phyloP scores from a whole-genome alignment of 2,888 invertebrate species.

The Dioctria linearis region DNA sequence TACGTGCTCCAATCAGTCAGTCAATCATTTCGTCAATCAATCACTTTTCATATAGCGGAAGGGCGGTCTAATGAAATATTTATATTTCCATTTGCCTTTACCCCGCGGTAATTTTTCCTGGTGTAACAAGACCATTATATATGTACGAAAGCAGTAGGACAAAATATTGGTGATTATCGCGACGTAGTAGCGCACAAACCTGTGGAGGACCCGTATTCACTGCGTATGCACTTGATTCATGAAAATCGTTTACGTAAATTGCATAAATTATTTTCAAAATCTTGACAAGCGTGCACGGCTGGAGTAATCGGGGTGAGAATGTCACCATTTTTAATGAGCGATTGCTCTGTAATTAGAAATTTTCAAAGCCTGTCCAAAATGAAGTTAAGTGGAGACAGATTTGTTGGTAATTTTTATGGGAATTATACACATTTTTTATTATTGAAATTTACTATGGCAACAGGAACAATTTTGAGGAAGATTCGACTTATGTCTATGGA shows the following conservation, averaged over 20 bases:
- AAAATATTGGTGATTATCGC: neutral
- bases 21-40: constrained; percentile 51
- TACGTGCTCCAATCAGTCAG: constrained; percentile 48
- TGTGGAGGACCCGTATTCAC: neutral
- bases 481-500: too few species aligned
- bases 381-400: constrained; percentile 5
- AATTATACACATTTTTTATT: too few species aligned
- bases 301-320: neutral
- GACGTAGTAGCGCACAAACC: neutral
- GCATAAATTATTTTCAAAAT: constrained; percentile 17
- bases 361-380: neutral
- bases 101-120: neutral
- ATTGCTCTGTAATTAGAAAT: constrained; percentile 1
- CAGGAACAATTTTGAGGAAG: too few species aligned
- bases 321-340: neutral
- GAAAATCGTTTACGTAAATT: constrained; percentile 33
- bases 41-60: constrained; percentile 17
- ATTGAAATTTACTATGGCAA: too few species aligned
- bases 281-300: neutral
- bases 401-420: too few species aligned
- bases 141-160: too few species aligned
- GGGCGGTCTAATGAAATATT: constrained; percentile 40
- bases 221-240: constrained; percentile 7
- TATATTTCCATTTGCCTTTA: constrained; percentile 19
- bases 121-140: too few species aligned